Evolutionary conservation across 1,140 invertebrate species (phyloP).

Genomic region (Aphelinus certus): DNA sequence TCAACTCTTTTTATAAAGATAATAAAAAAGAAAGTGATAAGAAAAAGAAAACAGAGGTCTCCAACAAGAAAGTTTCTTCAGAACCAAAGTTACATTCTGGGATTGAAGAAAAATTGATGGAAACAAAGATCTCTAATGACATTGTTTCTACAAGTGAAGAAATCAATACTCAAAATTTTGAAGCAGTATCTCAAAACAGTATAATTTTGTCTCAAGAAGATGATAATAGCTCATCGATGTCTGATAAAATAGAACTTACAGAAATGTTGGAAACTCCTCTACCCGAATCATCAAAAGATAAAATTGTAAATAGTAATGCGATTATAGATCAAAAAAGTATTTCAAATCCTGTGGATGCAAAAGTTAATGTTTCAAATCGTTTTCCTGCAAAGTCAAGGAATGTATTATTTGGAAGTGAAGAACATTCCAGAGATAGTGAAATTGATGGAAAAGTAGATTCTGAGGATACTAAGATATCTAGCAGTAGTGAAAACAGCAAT

Average conservation of each 20-base stretch:
- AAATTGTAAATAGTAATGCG: slow-evolving; percentile 32
- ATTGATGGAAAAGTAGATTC: slow-evolving; percentile 54
- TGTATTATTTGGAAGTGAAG: slow-evolving; percentile 44
- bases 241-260: slow-evolving; percentile 51
- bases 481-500: slow-evolving; percentile 63
- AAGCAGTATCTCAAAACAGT: slow-evolving; percentile 38
- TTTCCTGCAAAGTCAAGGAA: slow-evolving; percentile 19
- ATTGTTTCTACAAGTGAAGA: slow-evolving; percentile 45
- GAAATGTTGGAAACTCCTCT: slow-evolving; percentile 34
- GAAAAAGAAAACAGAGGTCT: slow-evolving; percentile 17
- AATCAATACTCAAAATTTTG: slow-evolving; percentile 38
- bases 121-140: slow-evolving; percentile 43
- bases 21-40: slow-evolving; percentile 29
- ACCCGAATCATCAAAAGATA: slow-evolving; percentile 34
- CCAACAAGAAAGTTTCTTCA: slow-evolving; percentile 2
- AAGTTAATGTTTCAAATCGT: slow-evolving; percentile 31
- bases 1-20: slow-evolving; percentile 8
- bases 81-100: slow-evolving; percentile 20
- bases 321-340: slow-evolving; percentile 19
- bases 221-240: slow-evolving; percentile 49
- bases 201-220: slow-evolving; percentile 46
- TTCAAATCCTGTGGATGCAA: slow-evolving; percentile 14
- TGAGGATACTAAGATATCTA: slow-evolving; percentile 60
- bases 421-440: slow-evolving; percentile 56
- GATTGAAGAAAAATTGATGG: slow-evolving; percentile 42